Evolutionary conservation across 1,140 invertebrate genomes (phyloP), one percentile per base, ranked within the genome.

Genomic region (Leptinotarsa lineolata): DNA sequence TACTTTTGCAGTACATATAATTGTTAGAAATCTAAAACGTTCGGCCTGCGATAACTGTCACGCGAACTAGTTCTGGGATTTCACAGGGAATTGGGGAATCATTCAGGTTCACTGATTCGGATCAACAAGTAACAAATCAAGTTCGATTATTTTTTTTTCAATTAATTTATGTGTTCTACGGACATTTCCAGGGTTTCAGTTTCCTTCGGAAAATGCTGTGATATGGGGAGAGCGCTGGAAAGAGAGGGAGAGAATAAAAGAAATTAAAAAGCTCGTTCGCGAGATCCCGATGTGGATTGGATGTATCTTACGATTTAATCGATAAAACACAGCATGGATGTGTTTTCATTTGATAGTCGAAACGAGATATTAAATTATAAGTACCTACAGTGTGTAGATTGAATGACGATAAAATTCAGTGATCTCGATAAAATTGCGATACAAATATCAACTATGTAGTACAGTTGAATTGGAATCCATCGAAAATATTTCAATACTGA

Each of bases 221-320:
- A n/a, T 54, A n/a, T 54, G 48, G n/a, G 30, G 30, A 30, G 30
- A 30, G 30, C 30, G 30, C 30, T 30, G 30, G 48, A 54, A n/a
- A 54, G 48, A 54, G 48, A 54, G 48, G 48, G 48, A 6, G 48
- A 54, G 48, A 54, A 54, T 54, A 4, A 54, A 54, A 54, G 48
- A 54, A 54, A 54, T 54, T 54, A 54, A 54, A 54, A 54, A 54
- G 48, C 48, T 54, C 48, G 48, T 54, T 54, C 48, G n/a, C 15
- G n/a, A 54, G 48, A 54, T 54, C 13, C 48, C 6, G 30, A 30
- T 30, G 30, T 30, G 6, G 30, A 30, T 30, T 30, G 30, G 48
- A 54, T 54, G 48, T 54, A 54, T 54, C 48, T 30, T 30, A 8
- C 30, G 30, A 30, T 30, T 30, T 30, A 39, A 39, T 39, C 30